phyloP scores from a whole-genome alignment of 1,140 invertebrate genomes.

The Pachypsylla venusta region DNA sequence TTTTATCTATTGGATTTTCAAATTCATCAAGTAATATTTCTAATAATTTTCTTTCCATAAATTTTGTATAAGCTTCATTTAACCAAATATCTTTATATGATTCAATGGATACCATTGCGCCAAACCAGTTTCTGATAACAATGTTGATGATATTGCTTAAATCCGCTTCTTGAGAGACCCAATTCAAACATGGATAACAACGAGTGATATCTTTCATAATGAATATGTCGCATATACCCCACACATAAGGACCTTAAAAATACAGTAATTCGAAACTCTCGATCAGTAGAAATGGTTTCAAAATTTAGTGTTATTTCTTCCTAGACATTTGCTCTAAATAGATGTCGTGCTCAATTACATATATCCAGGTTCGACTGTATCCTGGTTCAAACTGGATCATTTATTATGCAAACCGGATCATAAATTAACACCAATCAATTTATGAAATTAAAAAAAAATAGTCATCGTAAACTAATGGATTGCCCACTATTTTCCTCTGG shows the following conservation, averaged over 20 bases:
- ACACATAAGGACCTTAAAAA: conserved; percentile 9
- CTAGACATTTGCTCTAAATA: too few relatives aligned
- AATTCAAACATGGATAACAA: not conserved
- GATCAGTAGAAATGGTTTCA: too few relatives aligned
- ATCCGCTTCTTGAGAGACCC: not conserved
- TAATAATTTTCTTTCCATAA: conserved; percentile 3
- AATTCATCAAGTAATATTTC: not conserved
- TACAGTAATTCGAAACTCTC: conserved; percentile 6
- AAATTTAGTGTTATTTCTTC: too few relatives aligned
- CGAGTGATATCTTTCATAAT: not conserved
- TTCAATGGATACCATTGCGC: not conserved
- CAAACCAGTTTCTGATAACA: not conserved
- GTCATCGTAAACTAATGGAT: too few relatives aligned
- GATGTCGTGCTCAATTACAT: too few relatives aligned
- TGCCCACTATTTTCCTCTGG: too few relatives aligned
- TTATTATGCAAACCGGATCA: too few relatives aligned
- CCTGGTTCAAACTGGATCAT: too few relatives aligned
- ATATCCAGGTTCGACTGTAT: too few relatives aligned
- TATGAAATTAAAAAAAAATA: too few relatives aligned
- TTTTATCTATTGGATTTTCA: not conserved
- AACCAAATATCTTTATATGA: conserved; percentile 1
- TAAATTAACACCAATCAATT: too few relatives aligned
- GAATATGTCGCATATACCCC: not conserved
- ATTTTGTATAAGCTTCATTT: not conserved
- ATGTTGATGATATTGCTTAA: not conserved